phyloP scores from a whole-genome alignment of 1,140 invertebrate genomes.

The Diplogasteroides magnus region DNA sequence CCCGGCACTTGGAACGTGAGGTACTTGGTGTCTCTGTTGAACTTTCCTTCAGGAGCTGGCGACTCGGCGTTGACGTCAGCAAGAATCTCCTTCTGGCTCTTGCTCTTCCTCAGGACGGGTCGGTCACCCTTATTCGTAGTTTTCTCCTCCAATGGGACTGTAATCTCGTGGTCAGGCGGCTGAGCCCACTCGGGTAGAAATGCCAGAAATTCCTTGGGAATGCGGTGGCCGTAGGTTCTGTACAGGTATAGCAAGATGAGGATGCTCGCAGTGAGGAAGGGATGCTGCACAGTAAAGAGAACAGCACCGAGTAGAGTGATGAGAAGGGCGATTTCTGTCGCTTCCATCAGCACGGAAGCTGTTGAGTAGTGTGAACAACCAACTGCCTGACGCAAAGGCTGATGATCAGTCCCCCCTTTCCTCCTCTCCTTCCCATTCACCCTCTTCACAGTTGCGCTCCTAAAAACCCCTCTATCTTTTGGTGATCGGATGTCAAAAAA shows the following conservation, averaged over 20 bases:
- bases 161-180: neutral
- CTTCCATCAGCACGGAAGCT: no score
- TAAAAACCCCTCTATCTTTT: neutral
- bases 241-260: neutral
- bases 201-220: neutral
- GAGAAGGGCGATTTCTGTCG: neutral
- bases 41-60: neutral
- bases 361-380: no score
- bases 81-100: neutral
- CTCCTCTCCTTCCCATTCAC: neutral
- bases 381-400: no score
- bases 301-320: neutral
- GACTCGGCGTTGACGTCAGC: neutral
- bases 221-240: neutral
- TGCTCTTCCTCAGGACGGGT: neutral
- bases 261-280: neutral
- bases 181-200: neutral
- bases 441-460: neutral
- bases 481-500: no score
- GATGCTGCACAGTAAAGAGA: neutral
- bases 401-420: no score
- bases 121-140: no score
- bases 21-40: neutral
- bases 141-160: neutral
- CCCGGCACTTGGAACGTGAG: neutral